A percentile compares a stretch with the other conserved stretches of the same genome.
Evolutionary conservation across 2,888 invertebrate genomes (phyloP).

Genomic region (Cataglyphis albicans): DNA sequence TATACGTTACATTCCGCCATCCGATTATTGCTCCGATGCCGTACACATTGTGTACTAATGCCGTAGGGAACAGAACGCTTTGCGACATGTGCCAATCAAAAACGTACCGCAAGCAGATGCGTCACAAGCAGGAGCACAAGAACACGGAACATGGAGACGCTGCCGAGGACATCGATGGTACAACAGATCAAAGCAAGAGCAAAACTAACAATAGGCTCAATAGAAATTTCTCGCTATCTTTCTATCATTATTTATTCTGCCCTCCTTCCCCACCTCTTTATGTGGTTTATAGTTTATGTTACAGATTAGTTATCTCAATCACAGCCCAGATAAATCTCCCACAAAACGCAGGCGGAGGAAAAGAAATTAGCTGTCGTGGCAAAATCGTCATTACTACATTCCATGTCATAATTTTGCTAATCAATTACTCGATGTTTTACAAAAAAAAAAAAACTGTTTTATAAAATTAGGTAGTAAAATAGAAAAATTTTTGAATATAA

Average conservation of each 20-base stretch:
- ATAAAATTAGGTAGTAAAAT: not conserved
- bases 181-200: conserved; percentile 66
- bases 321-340: conserved; percentile 16
- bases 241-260: not conserved
- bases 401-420: not conserved
- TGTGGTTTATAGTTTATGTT: conserved; percentile 44
- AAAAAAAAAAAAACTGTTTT: not conserved
- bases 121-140: conserved; percentile 89
- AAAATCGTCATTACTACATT: not conserved
- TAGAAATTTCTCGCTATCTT: conserved; percentile 32
- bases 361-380: not conserved
- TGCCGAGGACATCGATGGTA: conserved; percentile 87
- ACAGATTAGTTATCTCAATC: conserved; percentile 41
- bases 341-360: conserved; percentile 14
- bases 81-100: conserved; percentile 93
- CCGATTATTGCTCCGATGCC: conserved; percentile 53
- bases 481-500: not conserved
- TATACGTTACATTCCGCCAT: conserved; percentile 33
- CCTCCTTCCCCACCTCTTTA: not conserved
- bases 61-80: conserved; percentile 95
- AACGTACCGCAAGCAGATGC: conserved; percentile 89
- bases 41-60: conserved; percentile 81
- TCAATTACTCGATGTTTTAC: not conserved
- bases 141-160: conserved; percentile 76
- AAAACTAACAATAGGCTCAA: conserved; percentile 56